Percentiles rank a stretch among this genome's conserved stretches.
These are phyloP conservation scores for Cosmorhoe ocellata DNA, from an alignment of 2,888 invertebrate species.

Conservation along the genomic window DNA sequence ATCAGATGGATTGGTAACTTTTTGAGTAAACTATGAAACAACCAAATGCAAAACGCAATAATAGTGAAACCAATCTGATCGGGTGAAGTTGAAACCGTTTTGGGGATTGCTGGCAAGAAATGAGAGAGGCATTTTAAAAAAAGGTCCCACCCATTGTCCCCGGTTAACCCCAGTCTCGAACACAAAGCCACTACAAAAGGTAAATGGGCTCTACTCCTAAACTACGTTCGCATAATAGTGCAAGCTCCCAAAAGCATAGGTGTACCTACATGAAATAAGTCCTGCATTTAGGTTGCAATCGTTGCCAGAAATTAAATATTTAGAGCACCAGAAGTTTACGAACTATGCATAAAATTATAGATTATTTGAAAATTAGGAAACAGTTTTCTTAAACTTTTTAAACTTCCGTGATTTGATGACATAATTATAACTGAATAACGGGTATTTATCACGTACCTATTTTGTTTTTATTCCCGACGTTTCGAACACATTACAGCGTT, in stretches of 20 bases:
- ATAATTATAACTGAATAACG: no score
- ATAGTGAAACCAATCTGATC: constrained; percentile 49
- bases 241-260: constrained; percentile 30
- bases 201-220: constrained; percentile 70
- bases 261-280: constrained; percentile 16
- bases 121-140: constrained; percentile 60
- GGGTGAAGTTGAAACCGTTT: constrained; percentile 51
- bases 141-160: constrained; percentile 62
- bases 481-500: no score
- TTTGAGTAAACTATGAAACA: not conserved
- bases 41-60: constrained; percentile 18
- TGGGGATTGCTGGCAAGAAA: constrained; percentile 53
- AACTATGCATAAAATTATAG: not conserved
- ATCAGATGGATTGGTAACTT: not conserved
- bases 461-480: no score
- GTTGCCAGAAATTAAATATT: constrained; percentile 3
- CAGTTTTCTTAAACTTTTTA: no score
- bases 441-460: no score
- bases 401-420: no score
- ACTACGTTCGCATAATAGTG: constrained; percentile 62
- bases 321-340: no score
- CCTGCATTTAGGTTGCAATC: constrained; percentile 13
- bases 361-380: no score
- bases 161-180: constrained; percentile 68
- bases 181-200: constrained; percentile 74